A percentile compares a stretch with the other conserved stretches of the same genome.
phyloP scores from a whole-genome alignment of 2,888 invertebrate genomes.

The Drosophila yooni region DNA sequence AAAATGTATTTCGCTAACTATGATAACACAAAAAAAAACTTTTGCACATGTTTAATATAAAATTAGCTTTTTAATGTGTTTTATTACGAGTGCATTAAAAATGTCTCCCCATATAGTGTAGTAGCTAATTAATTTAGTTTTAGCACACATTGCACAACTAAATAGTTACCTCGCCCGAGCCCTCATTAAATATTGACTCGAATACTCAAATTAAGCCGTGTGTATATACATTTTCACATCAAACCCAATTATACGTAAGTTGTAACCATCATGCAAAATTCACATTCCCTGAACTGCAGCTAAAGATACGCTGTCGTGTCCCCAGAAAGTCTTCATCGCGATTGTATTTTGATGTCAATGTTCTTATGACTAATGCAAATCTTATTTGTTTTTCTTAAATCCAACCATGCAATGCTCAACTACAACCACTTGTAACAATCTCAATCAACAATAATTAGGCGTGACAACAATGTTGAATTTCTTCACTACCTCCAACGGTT shows the following conservation, averaged over 20 bases:
- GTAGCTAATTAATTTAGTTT: slow-evolving; percentile 23
- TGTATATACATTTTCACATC: slow-evolving; percentile 23
- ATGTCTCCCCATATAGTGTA: slow-evolving; percentile 17
- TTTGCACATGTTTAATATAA: slow-evolving; percentile 8
- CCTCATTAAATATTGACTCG: neutral
- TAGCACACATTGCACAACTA: slow-evolving; percentile 12
- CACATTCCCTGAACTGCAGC: slow-evolving; percentile 8
- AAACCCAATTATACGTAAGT: slow-evolving; percentile 39
- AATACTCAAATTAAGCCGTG: slow-evolving; percentile 40
- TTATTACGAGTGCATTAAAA: slow-evolving; percentile 12
- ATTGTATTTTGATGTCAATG: slow-evolving; percentile 43
- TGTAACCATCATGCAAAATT: slow-evolving; percentile 16
- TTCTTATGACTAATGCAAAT: slow-evolving; percentile 48
- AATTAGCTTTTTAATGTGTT: slow-evolving; percentile 1
- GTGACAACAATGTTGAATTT: slow-evolving; percentile 99
- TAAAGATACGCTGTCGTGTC: neutral
- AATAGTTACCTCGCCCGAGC: slow-evolving; percentile 2
- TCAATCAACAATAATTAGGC: slow-evolving; percentile 86
- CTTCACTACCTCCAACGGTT: slow-evolving; percentile 97
- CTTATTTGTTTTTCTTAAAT: slow-evolving; percentile 32
- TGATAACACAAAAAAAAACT: neutral
- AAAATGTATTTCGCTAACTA: neutral
- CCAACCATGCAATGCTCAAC: slow-evolving; percentile 14
- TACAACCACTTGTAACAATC: slow-evolving; percentile 14
- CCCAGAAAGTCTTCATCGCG: slow-evolving; percentile 37